Evolutionary conservation across 2,113 vertebrate genomes (phyloP).

Genomic region (Pelecanoides urinatrix): DNA sequence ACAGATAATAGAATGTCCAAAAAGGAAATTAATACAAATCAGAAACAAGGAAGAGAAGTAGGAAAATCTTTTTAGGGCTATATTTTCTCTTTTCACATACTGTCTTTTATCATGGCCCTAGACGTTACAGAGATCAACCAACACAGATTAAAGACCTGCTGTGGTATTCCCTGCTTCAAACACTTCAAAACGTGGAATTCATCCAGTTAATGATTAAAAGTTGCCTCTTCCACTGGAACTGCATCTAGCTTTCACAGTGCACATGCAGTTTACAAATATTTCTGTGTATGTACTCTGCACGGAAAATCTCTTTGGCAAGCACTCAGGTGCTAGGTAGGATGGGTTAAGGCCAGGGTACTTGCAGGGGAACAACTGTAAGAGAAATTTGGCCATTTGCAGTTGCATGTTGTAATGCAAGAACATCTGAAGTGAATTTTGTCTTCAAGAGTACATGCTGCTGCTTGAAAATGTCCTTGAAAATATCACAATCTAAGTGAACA

Average conservation of each 20-base stretch:
- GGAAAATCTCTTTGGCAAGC: background rate
- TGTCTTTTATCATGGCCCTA: background rate
- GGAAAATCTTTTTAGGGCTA: background rate
- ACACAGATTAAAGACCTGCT: background rate
- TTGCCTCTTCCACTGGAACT: background rate
- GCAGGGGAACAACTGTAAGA: background rate
- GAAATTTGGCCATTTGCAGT: background rate
- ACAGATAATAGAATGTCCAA: background rate
- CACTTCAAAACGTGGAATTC: background rate
- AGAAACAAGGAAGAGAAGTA: background rate
- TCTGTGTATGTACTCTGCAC: background rate
- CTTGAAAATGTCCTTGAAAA: slow-evolving; percentile 11
- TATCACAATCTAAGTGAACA: background rate
- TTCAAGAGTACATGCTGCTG: background rate
- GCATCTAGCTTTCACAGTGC: background rate
- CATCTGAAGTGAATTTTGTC: background rate
- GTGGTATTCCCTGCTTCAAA: background rate
- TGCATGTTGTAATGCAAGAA: background rate
- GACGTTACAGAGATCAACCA: background rate
- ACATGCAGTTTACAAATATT: background rate
- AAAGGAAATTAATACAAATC: background rate
- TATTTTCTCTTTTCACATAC: background rate
- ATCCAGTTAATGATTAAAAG: background rate
- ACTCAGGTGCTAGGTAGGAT: background rate
- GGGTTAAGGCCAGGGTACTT: background rate